A percentile compares a stretch with the other conserved stretches of the same genome.
Conservation (phyloP, 2,888 invertebrate species). For the Macrophya annulata region DNA sequence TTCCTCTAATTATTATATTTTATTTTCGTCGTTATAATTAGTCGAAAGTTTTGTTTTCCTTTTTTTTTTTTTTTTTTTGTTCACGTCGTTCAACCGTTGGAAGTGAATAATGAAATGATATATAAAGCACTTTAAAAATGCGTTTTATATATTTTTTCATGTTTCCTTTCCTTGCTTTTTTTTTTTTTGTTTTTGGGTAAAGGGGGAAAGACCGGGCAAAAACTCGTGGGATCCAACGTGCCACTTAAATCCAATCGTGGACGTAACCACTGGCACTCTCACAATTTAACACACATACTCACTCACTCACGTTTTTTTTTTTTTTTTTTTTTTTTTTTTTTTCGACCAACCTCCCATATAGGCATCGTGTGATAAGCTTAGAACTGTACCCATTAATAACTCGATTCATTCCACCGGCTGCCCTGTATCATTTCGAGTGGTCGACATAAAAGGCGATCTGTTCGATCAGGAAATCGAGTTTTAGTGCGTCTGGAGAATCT, state of each 20-base stretch:
- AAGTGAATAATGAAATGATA: constrained; percentile 18
- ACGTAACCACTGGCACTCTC: neutral
- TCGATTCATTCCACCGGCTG: constrained; percentile 46
- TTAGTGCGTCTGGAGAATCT: constrained; percentile 43
- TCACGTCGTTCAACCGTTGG: neutral
- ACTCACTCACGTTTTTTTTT: neutral
- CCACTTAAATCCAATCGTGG: constrained; percentile 22
- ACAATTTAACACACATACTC: neutral
- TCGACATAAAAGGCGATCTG: constrained; percentile 33
- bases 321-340: neutral
- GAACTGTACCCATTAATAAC: constrained; percentile 49
- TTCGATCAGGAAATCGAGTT: constrained; percentile 47
- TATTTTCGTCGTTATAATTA: neutral
- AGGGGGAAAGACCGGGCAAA: neutral
- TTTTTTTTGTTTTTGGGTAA: neutral
- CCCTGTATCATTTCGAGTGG: constrained; percentile 51
- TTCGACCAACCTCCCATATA: neutral
- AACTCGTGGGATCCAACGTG: neutral
- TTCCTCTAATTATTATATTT: neutral
- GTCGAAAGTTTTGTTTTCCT: neutral
- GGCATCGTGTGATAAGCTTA: constrained; percentile 33
- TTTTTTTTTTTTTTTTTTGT: neutral
- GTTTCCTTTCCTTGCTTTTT: neutral
- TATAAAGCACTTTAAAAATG: constrained; percentile 16
- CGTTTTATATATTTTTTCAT: neutral